Conservation (phyloP, 2,113 vertebrate genomes). For the Taurulus bubalis region DNA sequence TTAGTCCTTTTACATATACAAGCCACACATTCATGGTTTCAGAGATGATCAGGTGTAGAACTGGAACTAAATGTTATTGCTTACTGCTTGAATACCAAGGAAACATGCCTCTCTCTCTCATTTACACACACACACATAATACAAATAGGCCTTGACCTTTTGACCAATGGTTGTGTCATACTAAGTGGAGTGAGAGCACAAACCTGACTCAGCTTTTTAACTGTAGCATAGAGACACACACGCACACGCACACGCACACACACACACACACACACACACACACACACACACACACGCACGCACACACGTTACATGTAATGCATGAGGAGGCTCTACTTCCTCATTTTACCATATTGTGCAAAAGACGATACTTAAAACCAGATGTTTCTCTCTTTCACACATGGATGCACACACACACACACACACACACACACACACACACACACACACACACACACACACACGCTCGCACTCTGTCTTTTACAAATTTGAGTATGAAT, state of each 20-base stretch:
- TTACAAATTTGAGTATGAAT: conserved; percentile 58
- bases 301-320: not conserved
- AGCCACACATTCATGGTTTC: not conserved
- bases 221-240: conserved; percentile 18
- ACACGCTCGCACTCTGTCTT: not conserved
- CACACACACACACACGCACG: no score
- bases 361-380: conserved; percentile 31
- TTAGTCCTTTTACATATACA: not conserved
- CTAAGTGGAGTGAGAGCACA: conserved; percentile 47
- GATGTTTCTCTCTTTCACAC: conserved; percentile 16
- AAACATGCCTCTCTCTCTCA: not conserved
- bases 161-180: conserved; percentile 28
- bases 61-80: not conserved
- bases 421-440: not conserved
- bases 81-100: no score
- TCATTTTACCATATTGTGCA: conserved; percentile 46
- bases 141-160: conserved; percentile 39
- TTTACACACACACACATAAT: not conserved
- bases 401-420: not conserved
- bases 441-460: not conserved
- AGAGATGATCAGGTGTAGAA: not conserved
- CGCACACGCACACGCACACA: not conserved
- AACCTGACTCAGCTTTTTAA: conserved; percentile 62
- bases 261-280: not conserved
- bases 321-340: not conserved